Conservation (phyloP, 2,797 vertebrate species). For the Lophotriccus pileatus region DNA sequence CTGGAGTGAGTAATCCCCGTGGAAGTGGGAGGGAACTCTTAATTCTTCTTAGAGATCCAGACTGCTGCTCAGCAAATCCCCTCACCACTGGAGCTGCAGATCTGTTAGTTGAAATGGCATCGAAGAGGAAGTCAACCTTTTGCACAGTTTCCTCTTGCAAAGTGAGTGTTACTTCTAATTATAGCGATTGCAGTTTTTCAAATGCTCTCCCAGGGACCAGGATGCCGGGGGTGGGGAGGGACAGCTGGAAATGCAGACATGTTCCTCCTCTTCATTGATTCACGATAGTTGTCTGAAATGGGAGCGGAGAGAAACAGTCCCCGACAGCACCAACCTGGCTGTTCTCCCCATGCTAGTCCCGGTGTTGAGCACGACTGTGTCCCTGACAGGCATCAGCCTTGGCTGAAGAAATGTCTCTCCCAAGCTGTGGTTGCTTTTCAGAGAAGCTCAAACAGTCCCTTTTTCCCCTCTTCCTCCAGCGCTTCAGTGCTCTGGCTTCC, state of each 20-base stretch:
- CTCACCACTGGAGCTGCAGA: neutral
- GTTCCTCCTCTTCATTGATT: neutral
- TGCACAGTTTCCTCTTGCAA: conserved; percentile 62
- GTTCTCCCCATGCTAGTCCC: accelerated
- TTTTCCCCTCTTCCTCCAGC: neutral
- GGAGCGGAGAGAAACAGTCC: neutral
- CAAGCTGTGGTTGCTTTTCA: neutral
- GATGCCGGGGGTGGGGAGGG: neutral
- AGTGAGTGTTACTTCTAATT: conserved; percentile 56
- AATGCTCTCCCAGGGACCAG: conserved; percentile 6
- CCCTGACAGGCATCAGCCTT: accelerated
- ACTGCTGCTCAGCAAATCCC: neutral
- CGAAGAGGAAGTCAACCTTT: conserved; percentile 59
- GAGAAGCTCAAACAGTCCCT: neutral
- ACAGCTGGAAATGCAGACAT: neutral
- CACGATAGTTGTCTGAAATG: neutral
- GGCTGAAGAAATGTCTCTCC: neutral
- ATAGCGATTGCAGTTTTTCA: conserved; percentile 22
- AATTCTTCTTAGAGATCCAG: neutral
- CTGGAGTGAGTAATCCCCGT: neutral
- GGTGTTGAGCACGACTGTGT: accelerated
- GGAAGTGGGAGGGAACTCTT: neutral
- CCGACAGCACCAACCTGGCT: neutral
- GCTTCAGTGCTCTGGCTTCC: neutral
- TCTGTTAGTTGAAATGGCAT: conserved; percentile 3